phyloP scores from a whole-genome alignment of 2,888 invertebrate species.

The Melipona bicolor region DNA sequence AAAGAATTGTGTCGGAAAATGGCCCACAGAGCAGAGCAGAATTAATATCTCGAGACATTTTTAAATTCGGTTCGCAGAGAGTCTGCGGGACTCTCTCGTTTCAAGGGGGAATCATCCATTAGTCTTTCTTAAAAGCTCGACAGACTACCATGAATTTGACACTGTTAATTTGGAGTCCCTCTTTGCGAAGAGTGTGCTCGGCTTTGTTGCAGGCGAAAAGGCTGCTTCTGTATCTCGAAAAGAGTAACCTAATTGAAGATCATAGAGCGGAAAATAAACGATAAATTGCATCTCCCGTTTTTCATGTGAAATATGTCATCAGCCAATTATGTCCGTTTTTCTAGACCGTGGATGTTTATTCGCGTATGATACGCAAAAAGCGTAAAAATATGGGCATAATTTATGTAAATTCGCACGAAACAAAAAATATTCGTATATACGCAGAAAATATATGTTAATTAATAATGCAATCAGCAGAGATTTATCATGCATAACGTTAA shows the following conservation, averaged over 20 bases:
- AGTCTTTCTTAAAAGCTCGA: constrained; percentile 22
- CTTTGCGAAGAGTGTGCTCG: not conserved
- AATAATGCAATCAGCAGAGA: too few relatives aligned
- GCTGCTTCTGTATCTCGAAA: not conserved
- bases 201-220: not conserved
- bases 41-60: not conserved
- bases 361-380: too few relatives aligned
- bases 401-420: too few relatives aligned
- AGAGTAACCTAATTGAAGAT: not conserved
- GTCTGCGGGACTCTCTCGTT: not conserved
- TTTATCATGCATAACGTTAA: too few relatives aligned
- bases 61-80: not conserved
- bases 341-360: too few relatives aligned
- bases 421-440: too few relatives aligned
- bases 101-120: constrained; percentile 17
- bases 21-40: not conserved
- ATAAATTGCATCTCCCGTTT: too few relatives aligned
- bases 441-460: too few relatives aligned
- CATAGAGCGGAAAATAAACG: too few relatives aligned
- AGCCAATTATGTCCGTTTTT: too few relatives aligned
- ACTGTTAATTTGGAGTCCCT: constrained; percentile 3
- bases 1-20: not conserved
- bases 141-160: constrained; percentile 27
- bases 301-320: too few relatives aligned
- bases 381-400: too few relatives aligned